Evolutionary conservation across 2,113 vertebrate species (phyloP).

Genomic region (Numenius arquata): DNA sequence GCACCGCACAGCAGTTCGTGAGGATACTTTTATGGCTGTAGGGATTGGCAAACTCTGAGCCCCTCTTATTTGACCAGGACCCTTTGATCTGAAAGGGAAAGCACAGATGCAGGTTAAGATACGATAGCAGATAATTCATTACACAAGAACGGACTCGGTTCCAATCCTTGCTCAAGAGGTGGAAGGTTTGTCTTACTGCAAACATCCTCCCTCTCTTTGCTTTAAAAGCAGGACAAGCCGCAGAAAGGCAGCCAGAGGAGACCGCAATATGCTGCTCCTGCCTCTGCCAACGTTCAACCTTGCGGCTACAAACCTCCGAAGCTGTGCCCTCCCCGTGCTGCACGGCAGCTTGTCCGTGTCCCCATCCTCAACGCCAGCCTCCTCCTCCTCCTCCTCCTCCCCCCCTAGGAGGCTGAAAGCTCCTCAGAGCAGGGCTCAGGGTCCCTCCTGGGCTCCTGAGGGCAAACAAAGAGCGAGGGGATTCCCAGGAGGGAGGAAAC

Average conservation of each 20-base stretch:
- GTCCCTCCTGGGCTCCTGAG: background rate
- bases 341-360: accelerated
- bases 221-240: background rate
- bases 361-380: background rate
- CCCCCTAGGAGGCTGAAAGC: background rate
- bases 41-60: constrained; percentile 87
- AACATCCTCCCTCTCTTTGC: background rate
- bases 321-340: background rate
- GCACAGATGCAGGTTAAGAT: background rate
- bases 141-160: accelerated
- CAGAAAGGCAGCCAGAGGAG: background rate
- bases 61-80: constrained; percentile 92
- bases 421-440: background rate
- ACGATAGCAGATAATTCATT: accelerated
- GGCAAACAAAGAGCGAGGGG: background rate
- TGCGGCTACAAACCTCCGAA: background rate
- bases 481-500: background rate
- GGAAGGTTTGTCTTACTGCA: background rate
- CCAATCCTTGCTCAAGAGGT: background rate
- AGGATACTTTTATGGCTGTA: constrained; percentile 93
- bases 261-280: background rate
- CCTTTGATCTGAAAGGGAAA: constrained; percentile 87
- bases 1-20: constrained; percentile 92
- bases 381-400: background rate
- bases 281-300: background rate